Base-by-base conservation (phyloP, 2,888 invertebrate genomes). In the Temnothorax unifasciatus region DNA sequence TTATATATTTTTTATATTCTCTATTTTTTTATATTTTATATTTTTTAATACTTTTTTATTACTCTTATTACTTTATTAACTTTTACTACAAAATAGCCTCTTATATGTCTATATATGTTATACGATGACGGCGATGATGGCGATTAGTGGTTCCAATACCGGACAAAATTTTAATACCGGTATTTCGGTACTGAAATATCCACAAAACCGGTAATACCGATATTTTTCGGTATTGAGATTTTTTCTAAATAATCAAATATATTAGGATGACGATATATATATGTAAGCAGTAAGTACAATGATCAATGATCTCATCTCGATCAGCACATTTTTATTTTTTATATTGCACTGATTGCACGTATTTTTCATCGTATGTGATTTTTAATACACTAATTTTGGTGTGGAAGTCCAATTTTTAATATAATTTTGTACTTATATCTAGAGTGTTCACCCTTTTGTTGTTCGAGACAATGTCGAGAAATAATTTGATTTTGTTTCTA, bases 251-350 rank as follows among this genome's bases (percentile, higher is more conserved):
- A 47, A 47, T n/a, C 13, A n/a, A n/a, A n/a, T n/a, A n/a, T n/a
- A n/a, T n/a, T n/a, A n/a, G 92, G 92, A 91, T 54, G 90, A 92
- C 85, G 92, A 88, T 82, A 92, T 92, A 84, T 92, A n/a, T n/a
- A n/a, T n/a, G n/a, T n/a, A n/a, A n/a, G n/a, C n/a, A n/a, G 92
- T 92, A 85, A 92, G 92, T 92, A 92, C 52, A 69, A 74, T n/a
- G 57, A 54, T 21, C 25, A n/a, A n/a, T n/a, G n/a, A n/a, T n/a
- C n/a, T n/a, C n/a, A n/a, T 44, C 13, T 50, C 1, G 2, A 21
- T 25, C n/a, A n/a, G 4, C 4, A 8, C 1, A 25, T 41, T 34
- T 59, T 3, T 59, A 34, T 57, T n/a, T n/a, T n/a, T n/a, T n/a
- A n/a, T n/a, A n/a, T n/a, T n/a, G n/a, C n/a, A n/a, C n/a, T n/a